A percentile compares a stretch with the other conserved stretches of the same genome.
phyloP scores from a whole-genome alignment of 1,140 invertebrate species.

The Anadara kagoshimensis region DNA sequence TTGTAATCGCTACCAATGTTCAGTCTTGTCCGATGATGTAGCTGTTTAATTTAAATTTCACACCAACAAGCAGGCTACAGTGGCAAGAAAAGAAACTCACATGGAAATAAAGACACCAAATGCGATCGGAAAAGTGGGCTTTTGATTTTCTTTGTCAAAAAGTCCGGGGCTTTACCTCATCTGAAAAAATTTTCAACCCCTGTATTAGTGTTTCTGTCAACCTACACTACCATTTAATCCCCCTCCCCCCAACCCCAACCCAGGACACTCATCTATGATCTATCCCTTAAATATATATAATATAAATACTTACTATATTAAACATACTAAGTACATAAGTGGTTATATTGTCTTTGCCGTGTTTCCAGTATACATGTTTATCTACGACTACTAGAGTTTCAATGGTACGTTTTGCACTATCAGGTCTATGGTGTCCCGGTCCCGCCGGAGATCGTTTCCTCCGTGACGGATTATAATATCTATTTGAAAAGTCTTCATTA shows the following conservation, averaged over 20 bases:
- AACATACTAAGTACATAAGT: slow-evolving; percentile 66
- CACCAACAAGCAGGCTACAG: too few relatives aligned
- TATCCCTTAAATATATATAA: not conserved
- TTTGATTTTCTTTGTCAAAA: too few relatives aligned
- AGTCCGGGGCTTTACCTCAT: too few relatives aligned
- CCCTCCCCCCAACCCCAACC: not conserved
- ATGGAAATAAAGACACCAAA: too few relatives aligned
- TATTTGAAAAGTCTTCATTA: not conserved
- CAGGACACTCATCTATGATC: too few relatives aligned
- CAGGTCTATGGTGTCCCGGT: not conserved
- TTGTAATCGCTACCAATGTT: too few relatives aligned
- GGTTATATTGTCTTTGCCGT: slow-evolving; percentile 62
- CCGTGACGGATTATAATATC: slow-evolving; percentile 39
- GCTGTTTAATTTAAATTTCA: too few relatives aligned
- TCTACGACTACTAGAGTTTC: slow-evolving; percentile 63
- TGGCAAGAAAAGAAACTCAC: too few relatives aligned
- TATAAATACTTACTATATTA: slow-evolving; percentile 60
- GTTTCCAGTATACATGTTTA: slow-evolving; percentile 55
- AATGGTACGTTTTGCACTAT: slow-evolving; percentile 37
- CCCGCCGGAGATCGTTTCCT: slow-evolving; percentile 36
- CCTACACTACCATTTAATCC: not conserved
- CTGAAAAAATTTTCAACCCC: too few relatives aligned
- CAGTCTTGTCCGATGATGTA: too few relatives aligned
- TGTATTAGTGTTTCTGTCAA: not conserved
- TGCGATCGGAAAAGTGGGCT: too few relatives aligned